Evolutionary conservation across 1,140 invertebrate species (phyloP).

Genomic region (Gerris buenoi): DNA sequence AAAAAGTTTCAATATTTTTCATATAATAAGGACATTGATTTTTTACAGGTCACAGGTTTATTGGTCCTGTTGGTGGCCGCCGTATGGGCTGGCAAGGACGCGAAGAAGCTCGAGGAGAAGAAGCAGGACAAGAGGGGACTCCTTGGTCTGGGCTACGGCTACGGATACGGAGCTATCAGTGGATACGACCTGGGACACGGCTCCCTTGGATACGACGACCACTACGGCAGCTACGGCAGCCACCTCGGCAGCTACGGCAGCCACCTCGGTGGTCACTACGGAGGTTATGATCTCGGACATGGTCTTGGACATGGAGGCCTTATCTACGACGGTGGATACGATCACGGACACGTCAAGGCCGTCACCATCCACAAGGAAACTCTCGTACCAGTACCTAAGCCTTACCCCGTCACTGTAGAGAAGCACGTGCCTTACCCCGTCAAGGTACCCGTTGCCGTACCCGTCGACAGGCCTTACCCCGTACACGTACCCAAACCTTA

Average conservation of each 20-base stretch:
- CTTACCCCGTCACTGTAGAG: conserved; percentile 31
- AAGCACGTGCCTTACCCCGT: conserved; percentile 46
- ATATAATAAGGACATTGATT: not conserved
- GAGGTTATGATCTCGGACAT: conserved; percentile 5
- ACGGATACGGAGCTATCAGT: conserved; percentile 7
- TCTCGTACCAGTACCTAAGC: conserved; percentile 16
- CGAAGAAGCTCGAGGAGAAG: conserved; percentile 15
- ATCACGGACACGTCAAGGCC: conserved; percentile 31
- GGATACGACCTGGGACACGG: conserved; percentile 4
- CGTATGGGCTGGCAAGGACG: conserved; percentile 11
- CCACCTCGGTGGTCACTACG: conserved; percentile 2
- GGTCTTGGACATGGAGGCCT: conserved; percentile 14
- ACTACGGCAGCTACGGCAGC: conserved; percentile 8
- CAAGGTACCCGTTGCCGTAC: conserved; percentile 47
- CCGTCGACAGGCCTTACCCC: conserved; percentile 42
- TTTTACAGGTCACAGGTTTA: not conserved
- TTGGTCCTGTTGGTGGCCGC: conserved; percentile 10
- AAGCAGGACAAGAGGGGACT: conserved; percentile 18
- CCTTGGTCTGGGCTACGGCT: conserved; percentile 16
- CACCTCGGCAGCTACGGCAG: conserved; percentile 9
- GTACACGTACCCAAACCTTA: conserved; percentile 34
- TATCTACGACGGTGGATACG: conserved; percentile 20
- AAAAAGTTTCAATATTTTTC: too few relatives aligned
- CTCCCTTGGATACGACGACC: conserved; percentile 7
- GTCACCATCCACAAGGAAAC: conserved; percentile 35